Evolutionary conservation across 2,113 vertebrate genomes (phyloP).

Genomic region (Oxygymnocypris stewartii): DNA sequence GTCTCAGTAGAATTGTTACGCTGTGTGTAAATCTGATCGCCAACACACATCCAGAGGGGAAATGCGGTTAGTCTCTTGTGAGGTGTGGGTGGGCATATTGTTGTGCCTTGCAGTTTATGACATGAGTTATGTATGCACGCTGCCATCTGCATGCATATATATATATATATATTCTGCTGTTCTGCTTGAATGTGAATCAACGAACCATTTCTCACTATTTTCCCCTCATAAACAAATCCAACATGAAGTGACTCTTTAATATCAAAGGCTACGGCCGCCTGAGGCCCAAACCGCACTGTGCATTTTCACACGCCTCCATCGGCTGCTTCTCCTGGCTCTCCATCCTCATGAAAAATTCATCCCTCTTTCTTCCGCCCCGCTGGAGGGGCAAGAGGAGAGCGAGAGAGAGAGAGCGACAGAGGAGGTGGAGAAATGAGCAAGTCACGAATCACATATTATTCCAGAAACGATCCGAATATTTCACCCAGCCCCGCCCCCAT

Average conservation of each 20-base stretch:
- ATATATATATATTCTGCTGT: background rate
- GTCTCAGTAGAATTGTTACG: background rate
- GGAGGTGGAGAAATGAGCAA: constrained; percentile 1
- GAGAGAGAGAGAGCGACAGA: background rate
- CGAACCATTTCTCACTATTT: constrained; percentile 24
- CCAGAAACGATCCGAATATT: constrained; percentile 20
- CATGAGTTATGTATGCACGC: constrained; percentile 24
- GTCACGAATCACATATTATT: constrained; percentile 29
- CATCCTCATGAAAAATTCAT: constrained; percentile 44
- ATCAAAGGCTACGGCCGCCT: constrained; percentile 29
- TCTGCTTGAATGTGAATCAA: background rate
- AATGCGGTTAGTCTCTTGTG: constrained; percentile 14
- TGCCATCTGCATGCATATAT: constrained; percentile 8
- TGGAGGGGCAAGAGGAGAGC: constrained; percentile 6
- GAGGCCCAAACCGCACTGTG: constrained; percentile 18
- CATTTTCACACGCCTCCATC: constrained; percentile 17
- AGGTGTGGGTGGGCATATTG: constrained; percentile 1
- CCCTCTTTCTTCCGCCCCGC: constrained; percentile 33
- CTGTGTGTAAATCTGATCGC: constrained; percentile 9
- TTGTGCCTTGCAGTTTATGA: constrained; percentile 15
- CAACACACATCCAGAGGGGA: background rate
- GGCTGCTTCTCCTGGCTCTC: constrained; percentile 31
- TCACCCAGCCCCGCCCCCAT: constrained; percentile 1
- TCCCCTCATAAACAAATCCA: constrained; percentile 35
- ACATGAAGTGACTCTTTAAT: constrained; percentile 36